Conservation (phyloP, 2,888 invertebrate species). For the Lysandra coridon region DNA sequence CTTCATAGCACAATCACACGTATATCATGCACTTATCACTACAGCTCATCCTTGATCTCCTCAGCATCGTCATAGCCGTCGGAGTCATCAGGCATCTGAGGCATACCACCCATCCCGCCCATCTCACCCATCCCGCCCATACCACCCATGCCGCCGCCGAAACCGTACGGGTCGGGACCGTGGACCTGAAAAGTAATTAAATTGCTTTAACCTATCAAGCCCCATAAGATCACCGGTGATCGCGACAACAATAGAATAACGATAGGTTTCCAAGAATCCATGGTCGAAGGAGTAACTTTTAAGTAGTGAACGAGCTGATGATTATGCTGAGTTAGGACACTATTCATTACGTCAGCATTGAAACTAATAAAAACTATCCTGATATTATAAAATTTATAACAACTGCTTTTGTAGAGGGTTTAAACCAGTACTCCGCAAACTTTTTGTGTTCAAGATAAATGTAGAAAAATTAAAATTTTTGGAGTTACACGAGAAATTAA, state of each 20-base stretch:
- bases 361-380: no score
- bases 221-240: no score
- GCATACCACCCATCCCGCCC: conserved; percentile 41
- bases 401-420: not conserved
- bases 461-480: no score
- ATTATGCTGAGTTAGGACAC: not conserved
- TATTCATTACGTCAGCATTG: not conserved
- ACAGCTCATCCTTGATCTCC: conserved; percentile 53
- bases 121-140: conserved; percentile 40
- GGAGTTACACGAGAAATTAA: no score
- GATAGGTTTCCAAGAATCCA: no score
- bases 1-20: not conserved
- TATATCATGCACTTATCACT: conserved; percentile 32
- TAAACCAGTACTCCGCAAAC: not conserved
- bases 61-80: conserved; percentile 44
- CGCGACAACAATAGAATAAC: no score
- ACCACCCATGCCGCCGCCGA: conserved; percentile 52
- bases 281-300: not conserved
- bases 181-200: conserved; percentile 52
- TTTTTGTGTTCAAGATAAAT: no score
- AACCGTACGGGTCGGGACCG: conserved; percentile 73
- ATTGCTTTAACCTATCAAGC: not conserved
- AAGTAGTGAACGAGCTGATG: not conserved
- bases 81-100: conserved; percentile 43
- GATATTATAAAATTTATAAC: no score